phyloP scores from a whole-genome alignment of 1,140 invertebrate genomes.

The Elysia chlorotica region DNA sequence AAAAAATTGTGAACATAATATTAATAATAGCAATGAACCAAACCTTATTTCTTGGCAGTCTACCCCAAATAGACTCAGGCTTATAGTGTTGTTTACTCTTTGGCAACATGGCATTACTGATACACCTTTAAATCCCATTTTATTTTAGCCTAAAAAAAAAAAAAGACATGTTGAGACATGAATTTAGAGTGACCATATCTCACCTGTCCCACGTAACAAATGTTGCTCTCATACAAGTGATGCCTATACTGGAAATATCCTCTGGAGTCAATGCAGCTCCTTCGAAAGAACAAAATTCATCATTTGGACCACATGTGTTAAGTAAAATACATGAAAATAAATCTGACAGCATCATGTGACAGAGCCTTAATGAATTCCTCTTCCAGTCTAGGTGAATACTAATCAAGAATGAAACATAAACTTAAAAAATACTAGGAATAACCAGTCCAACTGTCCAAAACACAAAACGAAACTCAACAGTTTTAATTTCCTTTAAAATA shows the following conservation, averaged over 20 bases:
- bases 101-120: not conserved
- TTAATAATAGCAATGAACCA: not conserved
- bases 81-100: not conserved
- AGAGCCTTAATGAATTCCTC: no score
- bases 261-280: conserved; percentile 37
- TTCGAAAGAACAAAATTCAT: conserved; percentile 25
- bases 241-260: conserved; percentile 80
- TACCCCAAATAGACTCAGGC: not conserved
- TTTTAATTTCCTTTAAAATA: no score
- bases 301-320: not conserved
- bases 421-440: not conserved
- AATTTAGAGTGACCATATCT: not conserved
- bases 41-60: not conserved
- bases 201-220: conserved; percentile 86
- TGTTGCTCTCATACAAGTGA: conserved; percentile 85
- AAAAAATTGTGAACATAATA: not conserved
- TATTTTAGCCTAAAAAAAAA: not conserved
- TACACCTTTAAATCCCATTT: not conserved
- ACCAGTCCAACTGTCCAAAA: not conserved
- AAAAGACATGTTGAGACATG: not conserved
- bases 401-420: not conserved
- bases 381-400: not conserved
- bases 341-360: not conserved
- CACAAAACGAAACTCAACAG: no score
- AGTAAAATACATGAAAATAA: not conserved